Conservation (phyloP, 2,797 vertebrate genomes). For the Acipenser ruthenus region DNA sequence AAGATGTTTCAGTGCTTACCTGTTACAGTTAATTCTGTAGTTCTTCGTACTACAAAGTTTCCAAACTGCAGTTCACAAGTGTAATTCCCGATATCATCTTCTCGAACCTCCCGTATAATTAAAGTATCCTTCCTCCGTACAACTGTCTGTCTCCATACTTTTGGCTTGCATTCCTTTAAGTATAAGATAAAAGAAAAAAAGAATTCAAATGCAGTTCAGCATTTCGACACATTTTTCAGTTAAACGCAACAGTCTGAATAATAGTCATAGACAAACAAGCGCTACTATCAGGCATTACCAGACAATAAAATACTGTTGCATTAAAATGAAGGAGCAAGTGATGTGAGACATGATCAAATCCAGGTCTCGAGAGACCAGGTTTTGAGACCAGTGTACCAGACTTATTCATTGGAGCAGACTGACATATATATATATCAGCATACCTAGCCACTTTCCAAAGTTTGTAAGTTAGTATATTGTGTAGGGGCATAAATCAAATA, state of each 20-base stretch:
- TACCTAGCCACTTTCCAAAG: too few species aligned
- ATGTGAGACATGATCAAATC: too few species aligned
- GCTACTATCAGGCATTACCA: conserved; percentile 8
- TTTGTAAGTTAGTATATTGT: too few species aligned
- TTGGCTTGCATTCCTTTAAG: conserved; percentile 82
- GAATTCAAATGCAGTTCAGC: conserved; percentile 18
- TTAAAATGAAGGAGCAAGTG: too few species aligned
- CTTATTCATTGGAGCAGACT: not conserved
- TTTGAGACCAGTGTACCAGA: not conserved
- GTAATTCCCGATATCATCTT: conserved; percentile 97
- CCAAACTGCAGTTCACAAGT: conserved; percentile 92
- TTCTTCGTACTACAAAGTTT: conserved; percentile 85
- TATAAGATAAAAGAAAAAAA: conserved; percentile 11
- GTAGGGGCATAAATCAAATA: too few species aligned
- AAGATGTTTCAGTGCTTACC: conserved; percentile 55
- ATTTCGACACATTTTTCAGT: not conserved
- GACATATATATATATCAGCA: not conserved
- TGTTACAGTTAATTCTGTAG: conserved; percentile 86
- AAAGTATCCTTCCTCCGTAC: conserved; percentile 78
- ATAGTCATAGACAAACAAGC: not conserved
- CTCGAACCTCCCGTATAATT: conserved; percentile 85
- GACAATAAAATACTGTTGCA: not conserved
- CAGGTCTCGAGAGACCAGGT: too few species aligned
- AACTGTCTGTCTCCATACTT: conserved; percentile 81
- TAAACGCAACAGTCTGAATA: conserved; percentile 7